Evolutionary conservation across 2,797 vertebrate genomes (phyloP).

Genomic region (Dryobates pubescens): DNA sequence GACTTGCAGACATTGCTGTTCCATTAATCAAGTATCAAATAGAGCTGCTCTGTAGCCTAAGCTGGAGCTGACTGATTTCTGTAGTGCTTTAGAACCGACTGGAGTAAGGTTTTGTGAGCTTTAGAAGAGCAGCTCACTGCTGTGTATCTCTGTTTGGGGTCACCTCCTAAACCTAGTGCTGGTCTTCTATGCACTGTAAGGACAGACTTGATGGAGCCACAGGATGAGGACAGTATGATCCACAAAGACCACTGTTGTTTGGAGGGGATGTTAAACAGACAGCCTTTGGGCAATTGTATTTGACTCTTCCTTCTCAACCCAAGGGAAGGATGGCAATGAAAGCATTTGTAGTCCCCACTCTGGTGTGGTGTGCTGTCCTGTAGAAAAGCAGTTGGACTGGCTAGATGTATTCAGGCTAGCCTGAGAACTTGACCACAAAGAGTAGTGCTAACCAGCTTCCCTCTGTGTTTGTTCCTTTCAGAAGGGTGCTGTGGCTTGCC

Average conservation of each 20-base stretch:
- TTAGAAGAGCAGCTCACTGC: background rate
- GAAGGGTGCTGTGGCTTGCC: background rate
- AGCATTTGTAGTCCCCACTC: background rate
- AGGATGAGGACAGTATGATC: background rate
- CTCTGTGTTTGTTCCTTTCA: background rate
- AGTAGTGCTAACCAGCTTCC: background rate
- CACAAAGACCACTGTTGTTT: background rate
- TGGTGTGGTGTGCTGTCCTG: background rate
- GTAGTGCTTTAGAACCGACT: background rate
- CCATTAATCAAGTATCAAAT: constrained; percentile 22
- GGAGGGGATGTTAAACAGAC: background rate
- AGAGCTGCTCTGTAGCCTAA: background rate
- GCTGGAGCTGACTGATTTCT: constrained; percentile 9
- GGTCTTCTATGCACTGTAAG: background rate
- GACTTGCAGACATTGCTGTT: background rate
- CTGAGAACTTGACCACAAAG: background rate
- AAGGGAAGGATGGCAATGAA: background rate
- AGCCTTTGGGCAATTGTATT: background rate
- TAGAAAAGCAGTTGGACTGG: background rate
- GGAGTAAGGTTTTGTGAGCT: background rate
- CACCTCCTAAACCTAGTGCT: background rate
- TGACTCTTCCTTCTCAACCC: background rate
- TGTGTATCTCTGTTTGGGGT: background rate
- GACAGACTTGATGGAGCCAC: background rate
- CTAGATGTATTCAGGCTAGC: background rate